Base-by-base conservation (phyloP, 2,888 invertebrate species). In the Macrosiphum euphorbiae region DNA sequence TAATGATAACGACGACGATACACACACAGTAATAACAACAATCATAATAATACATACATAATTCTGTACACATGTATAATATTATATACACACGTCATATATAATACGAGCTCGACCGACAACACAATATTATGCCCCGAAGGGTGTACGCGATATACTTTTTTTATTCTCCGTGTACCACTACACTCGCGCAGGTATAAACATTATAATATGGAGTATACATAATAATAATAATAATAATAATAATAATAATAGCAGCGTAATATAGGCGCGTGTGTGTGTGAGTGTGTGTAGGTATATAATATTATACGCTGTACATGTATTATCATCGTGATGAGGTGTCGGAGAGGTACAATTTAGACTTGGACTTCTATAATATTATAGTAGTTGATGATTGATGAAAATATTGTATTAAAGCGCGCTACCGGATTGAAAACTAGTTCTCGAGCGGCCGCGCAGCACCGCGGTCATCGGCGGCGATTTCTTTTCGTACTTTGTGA, bases 371-470 rank as follows among this genome's bases (percentile, higher is more conserved):
- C 35, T 41, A 78, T 78, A 78, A 78, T 35, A 78, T 78, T 35
- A 78, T 78, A 41, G 78, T 78, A 41, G 78, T 1, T 20, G 24
- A 92, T 88, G 92, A 92, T 92, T 88, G 92, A 92, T 92, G 67
- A 67, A 92, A 67, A 50, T 50, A 78, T 78, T 78, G 8, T 78
- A 78, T 78, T 24, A 88, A 47, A 67, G 87, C 61, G 87, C 61
- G 92, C 92, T 92, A 92, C 92, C 92, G 92, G 88, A 92, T 92
- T 92, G 50, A 50, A 67, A 88, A 87, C 67, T 50, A 58, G 87
- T 92, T 61, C 87, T 52, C 52, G 88, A 47, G 35, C 52, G 35
- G n/a, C 47, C 78, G 67, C 35, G 13, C 7, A 35, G 13, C 7
- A 35, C 55, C 26, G 35, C 28, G 78, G n/a, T 50, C 88, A 20